These are phyloP conservation scores for Electrophaes corylata DNA, from an alignment of 2,888 invertebrate genomes.

Conservation along the genomic window DNA sequence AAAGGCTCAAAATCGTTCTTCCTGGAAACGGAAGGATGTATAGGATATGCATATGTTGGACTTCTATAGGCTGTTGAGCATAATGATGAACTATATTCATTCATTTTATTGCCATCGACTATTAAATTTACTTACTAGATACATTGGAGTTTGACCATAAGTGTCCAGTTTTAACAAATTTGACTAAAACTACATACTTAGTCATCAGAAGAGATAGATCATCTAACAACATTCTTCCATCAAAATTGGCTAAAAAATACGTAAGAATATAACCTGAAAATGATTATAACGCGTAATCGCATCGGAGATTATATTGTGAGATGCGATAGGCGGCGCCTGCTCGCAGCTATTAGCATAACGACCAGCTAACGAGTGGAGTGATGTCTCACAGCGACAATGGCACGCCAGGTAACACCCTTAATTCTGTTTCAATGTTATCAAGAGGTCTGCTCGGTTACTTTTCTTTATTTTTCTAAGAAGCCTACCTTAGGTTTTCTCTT, in stretches of 20 bases:
- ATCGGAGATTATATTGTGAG: constrained; percentile 30
- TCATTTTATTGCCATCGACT: too few relatives aligned
- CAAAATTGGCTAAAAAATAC: background rate
- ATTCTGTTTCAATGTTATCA: constrained; percentile 21
- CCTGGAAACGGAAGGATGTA: too few relatives aligned
- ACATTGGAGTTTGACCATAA: too few relatives aligned
- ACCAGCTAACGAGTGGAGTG: constrained; percentile 42
- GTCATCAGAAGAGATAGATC: background rate
- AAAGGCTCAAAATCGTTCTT: too few relatives aligned
- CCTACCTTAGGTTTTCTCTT: too few relatives aligned
- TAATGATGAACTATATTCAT: too few relatives aligned
- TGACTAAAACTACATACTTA: too few relatives aligned
- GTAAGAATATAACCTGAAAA: background rate
- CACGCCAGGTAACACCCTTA: constrained; percentile 14
- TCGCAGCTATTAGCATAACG: constrained; percentile 43
- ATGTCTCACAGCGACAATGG: constrained; percentile 27
- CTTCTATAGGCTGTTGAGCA: too few relatives aligned
- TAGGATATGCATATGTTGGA: too few relatives aligned
- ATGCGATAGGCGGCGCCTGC: constrained; percentile 33
- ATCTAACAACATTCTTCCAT: background rate
- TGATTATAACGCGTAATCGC: constrained; percentile 10
- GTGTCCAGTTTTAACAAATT: too few relatives aligned
- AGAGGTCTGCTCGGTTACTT: background rate
- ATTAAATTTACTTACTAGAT: too few relatives aligned
- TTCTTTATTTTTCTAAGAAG: background rate